A percentile compares a stretch with the other conserved stretches of the same genome.
Conservation (phyloP, 2,888 invertebrate species). For the Tortricodes alternella region DNA sequence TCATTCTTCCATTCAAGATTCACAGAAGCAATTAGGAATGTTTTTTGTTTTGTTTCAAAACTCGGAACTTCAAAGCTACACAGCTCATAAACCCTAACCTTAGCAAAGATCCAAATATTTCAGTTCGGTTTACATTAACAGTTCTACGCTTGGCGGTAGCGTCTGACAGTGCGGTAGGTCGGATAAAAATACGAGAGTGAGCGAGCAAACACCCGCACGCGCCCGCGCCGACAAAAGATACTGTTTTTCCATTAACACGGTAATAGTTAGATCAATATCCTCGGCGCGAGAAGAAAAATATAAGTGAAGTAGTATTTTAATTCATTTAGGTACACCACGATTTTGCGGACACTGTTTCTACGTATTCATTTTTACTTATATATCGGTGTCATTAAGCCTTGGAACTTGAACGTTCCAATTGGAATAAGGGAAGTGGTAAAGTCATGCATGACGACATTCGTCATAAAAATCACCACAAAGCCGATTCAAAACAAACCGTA, state of each 20-base stretch:
- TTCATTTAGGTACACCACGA: too few relatives aligned
- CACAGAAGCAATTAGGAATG: too few relatives aligned
- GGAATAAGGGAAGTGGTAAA: too few relatives aligned
- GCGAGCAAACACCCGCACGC: slow-evolving; percentile 58
- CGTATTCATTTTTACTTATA: too few relatives aligned
- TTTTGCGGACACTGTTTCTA: too few relatives aligned
- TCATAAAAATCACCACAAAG: neutral
- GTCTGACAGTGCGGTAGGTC: slow-evolving; percentile 62
- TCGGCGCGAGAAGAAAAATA: too few relatives aligned
- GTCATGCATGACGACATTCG: neutral
- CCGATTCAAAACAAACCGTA: neutral
- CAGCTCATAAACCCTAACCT: neutral
- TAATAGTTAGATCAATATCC: neutral
- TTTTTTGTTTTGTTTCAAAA: too few relatives aligned
- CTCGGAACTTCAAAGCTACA: too few relatives aligned
- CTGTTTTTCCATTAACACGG: slow-evolving; percentile 40
- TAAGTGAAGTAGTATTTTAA: too few relatives aligned
- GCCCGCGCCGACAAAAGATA: slow-evolving; percentile 50
- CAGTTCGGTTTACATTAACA: slow-evolving; percentile 13
- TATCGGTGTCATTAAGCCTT: too few relatives aligned
- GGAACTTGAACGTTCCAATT: too few relatives aligned
- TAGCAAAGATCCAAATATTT: slow-evolving; percentile 8
- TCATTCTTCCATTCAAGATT: too few relatives aligned
- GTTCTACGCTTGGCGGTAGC: slow-evolving; percentile 7
- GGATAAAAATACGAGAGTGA: slow-evolving; percentile 45